Evolutionary conservation across 2,113 vertebrate genomes (phyloP).

Genomic region (Oostethus manadensis): DNA sequence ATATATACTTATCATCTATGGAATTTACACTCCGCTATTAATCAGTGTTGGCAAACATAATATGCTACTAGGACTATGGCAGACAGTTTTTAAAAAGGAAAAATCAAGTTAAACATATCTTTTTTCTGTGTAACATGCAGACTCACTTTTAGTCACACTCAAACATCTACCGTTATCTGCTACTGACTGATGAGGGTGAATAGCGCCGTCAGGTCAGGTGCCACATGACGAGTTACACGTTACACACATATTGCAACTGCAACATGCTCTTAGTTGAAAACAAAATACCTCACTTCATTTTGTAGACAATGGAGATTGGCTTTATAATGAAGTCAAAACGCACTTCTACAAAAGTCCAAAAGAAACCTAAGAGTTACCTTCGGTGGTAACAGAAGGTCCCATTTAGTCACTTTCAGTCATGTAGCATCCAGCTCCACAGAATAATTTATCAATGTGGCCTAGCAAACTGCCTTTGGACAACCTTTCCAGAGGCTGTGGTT

Average conservation of each 20-base stretch:
- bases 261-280: slow-evolving; percentile 4
- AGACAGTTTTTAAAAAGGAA: slow-evolving; percentile 21
- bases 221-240: slow-evolving; percentile 10
- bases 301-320: slow-evolving; percentile 1
- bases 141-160: slow-evolving; percentile 2
- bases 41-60: slow-evolving; percentile 50
- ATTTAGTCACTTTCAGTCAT: slow-evolving; percentile 49
- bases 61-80: slow-evolving; percentile 4
- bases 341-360: slow-evolving; percentile 12
- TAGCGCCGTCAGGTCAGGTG: slow-evolving; percentile 20
- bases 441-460: slow-evolving; percentile 36
- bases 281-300: slow-evolving; percentile 10
- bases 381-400: slow-evolving; percentile 48
- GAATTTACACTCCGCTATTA: slow-evolving; percentile 38
- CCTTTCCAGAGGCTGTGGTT: slow-evolving; percentile 81
- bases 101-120: slow-evolving; percentile 3
- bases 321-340: slow-evolving; percentile 13
- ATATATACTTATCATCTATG: not conserved
- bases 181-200: not conserved
- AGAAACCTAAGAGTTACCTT: slow-evolving; percentile 6
- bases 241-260: slow-evolving; percentile 1
- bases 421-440: slow-evolving; percentile 64
- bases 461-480: slow-evolving; percentile 59
- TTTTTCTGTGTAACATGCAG: slow-evolving; percentile 6
- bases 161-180: slow-evolving; percentile 25